phyloP scores from a whole-genome alignment of 2,797 vertebrate genomes.

The Silurus aristotelis region DNA sequence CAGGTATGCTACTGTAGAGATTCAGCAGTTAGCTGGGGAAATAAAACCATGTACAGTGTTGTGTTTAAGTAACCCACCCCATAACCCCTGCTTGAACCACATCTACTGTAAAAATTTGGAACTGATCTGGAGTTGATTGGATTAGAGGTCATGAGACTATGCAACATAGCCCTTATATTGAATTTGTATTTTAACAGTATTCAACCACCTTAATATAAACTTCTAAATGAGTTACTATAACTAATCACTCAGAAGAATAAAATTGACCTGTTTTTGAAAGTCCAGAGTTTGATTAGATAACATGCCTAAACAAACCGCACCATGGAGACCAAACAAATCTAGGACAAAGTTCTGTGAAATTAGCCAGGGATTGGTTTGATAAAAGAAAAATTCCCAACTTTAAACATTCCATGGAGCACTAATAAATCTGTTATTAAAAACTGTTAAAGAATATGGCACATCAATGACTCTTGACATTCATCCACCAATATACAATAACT shows the following conservation, averaged over 20 bases:
- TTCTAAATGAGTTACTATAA: not conserved
- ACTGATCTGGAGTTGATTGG: not conserved
- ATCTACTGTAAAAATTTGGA: not conserved
- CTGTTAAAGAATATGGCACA: no score
- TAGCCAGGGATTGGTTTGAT: not conserved
- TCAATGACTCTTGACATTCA: not conserved
- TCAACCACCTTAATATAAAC: not conserved
- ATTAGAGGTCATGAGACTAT: not conserved
- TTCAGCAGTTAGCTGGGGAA: not conserved
- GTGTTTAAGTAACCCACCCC: not conserved
- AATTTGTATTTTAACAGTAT: no score
- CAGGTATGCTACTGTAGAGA: constrained; percentile 74
- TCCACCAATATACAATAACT: not conserved
- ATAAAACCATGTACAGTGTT: no score
- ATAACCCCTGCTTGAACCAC: not conserved
- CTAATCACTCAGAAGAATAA: not conserved
- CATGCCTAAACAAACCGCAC: not conserved
- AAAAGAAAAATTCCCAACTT: not conserved
- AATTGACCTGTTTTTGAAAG: not conserved
- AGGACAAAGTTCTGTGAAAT: not conserved
- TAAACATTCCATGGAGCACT: not conserved
- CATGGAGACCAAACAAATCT: not conserved
- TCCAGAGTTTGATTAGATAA: not conserved
- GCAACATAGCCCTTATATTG: not conserved
- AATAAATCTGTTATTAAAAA: not conserved